Base-by-base conservation (phyloP, 2,888 invertebrate genomes). In the Andrena marginata region DNA sequence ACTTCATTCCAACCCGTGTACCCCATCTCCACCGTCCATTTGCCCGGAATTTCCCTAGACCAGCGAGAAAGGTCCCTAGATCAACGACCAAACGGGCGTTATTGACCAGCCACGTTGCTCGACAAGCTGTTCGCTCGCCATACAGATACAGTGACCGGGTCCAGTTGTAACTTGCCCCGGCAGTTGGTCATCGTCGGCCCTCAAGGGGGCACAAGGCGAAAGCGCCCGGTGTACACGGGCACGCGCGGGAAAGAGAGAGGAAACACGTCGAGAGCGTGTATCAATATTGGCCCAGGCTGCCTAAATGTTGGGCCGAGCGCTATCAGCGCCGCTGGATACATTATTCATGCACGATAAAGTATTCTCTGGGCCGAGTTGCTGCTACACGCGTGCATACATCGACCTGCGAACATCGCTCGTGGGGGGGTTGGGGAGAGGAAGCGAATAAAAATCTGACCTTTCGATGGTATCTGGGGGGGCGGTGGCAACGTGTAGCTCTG, bases 311-410 rank as follows among this genome's bases (percentile, higher is more conserved):
- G 83, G 74, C 83, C 67, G 56, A 73, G 77, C 77, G 87, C 82
- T 87, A 87, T 87, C 87, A 85, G 80, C 83, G 71, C 74, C 56
- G 77, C 77, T 69, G 82, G 80, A 89, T 89, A 88, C 89, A 89
- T 89, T 89, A 89, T 89, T 89, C 89, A 89, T 89, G 87, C 81
- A 73, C 84, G 88, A 89, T 89, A 88, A 88, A 89, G 83, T 89
- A 89, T 89, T 89, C 88, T 67, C 78, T 70, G 72, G 85, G 65
- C 73, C 72, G 72, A 35, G 73, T 54, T 71, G 59, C 76, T 62
- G 63, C 70, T 62, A 76, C 69, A 70, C 77, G 80, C 42, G 16
- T 49, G 73, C 73, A 71, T 51, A 82, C 76, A 51, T 48, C 60
- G 51, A 70, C 2, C 62, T 23, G 42, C n/a, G 60, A 56, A 59